Conservation (phyloP, 1,140 invertebrate species). For the Bombus waltoni region DNA sequence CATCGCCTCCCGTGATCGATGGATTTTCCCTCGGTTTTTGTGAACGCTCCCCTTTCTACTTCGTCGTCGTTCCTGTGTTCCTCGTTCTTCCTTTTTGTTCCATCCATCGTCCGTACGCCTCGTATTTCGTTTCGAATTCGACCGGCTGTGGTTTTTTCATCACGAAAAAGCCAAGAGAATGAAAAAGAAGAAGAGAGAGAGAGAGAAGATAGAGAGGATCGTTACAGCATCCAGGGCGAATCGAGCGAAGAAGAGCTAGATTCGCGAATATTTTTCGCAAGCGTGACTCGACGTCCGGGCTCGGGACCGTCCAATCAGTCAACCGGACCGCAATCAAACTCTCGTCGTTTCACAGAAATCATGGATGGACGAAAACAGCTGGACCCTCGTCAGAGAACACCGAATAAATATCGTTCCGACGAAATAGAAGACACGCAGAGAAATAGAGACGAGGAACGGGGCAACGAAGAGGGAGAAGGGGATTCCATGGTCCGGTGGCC, state of each 20-base stretch:
- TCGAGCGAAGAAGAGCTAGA: background rate
- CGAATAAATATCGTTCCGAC: slow-evolving; percentile 52
- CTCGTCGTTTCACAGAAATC: slow-evolving; percentile 53
- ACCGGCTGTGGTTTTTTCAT: background rate
- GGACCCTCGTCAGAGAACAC: slow-evolving; percentile 58
- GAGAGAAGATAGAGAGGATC: background rate
- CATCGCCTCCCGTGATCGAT: slow-evolving; percentile 68
- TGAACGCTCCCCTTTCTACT: too few relatives aligned
- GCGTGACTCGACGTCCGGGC: slow-evolving; percentile 52
- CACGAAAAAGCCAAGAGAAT: too few relatives aligned
- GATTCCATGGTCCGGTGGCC: slow-evolving; percentile 31
- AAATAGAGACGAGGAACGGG: slow-evolving; percentile 4
- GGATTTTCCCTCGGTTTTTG: slow-evolving; percentile 50
- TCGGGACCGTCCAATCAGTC: slow-evolving; percentile 48
- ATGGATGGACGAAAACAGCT: slow-evolving; percentile 46
- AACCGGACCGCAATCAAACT: slow-evolving; percentile 48
- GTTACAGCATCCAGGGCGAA: slow-evolving; percentile 35
- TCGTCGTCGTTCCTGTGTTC: background rate
- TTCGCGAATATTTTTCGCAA: slow-evolving; percentile 35
- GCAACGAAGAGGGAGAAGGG: background rate
- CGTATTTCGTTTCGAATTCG: background rate
- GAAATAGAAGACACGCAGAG: slow-evolving; percentile 37
- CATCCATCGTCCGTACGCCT: background rate
- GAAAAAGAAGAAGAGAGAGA: too few relatives aligned
- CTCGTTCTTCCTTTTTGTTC: background rate